Base-by-base conservation (phyloP, 2,113 vertebrate species). In the Phasianus colchicus region DNA sequence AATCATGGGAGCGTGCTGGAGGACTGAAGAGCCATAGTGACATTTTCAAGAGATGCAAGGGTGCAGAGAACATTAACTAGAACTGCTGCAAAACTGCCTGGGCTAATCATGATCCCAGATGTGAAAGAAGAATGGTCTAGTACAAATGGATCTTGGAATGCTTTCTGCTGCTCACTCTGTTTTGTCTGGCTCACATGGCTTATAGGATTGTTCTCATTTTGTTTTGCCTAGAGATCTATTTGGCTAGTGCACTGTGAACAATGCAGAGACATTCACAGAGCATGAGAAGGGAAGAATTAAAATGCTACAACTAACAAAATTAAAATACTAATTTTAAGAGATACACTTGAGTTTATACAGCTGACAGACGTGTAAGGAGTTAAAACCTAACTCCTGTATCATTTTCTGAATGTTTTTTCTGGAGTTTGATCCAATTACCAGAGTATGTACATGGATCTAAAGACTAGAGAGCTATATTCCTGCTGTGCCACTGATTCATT, bases 401-500 rank as follows among this genome's bases (percentile, higher is more conserved):
- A 74, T 89, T 90, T 93, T 83, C 69, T 93, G 32, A 19, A 70
- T 88, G 65, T 91, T 93, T 95, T 95, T 96, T 57, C 22, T 92
- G 38, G 69, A 63, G 63, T 93, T 92, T 92, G 78, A 88, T 89
- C 69, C 88, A 96, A 91, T 95, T 96, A 91, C 36, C 64, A 83
- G 75, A 64, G 29, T 55, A 83, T 48, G 27, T 91, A 79, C 38
- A 83, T 60, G 54, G 85, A 91, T 86, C 61, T 92, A 54, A 82
- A 92, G 86, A 67, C 73, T 84, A 82, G 11, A 58, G 66, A 89
- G 57, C 72, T 92, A 13, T 73, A 58, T 77, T 83, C 89, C 91
- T 92, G 94, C 94, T 93, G 91, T 95, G 84, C 74, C 89, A 93
- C 89, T 95, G 89, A 94, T 92, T 96, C 89, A 88, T 77, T 95